Base-by-base conservation (phyloP, 2,113 vertebrate species). In the Picathartes gymnocephalus region DNA sequence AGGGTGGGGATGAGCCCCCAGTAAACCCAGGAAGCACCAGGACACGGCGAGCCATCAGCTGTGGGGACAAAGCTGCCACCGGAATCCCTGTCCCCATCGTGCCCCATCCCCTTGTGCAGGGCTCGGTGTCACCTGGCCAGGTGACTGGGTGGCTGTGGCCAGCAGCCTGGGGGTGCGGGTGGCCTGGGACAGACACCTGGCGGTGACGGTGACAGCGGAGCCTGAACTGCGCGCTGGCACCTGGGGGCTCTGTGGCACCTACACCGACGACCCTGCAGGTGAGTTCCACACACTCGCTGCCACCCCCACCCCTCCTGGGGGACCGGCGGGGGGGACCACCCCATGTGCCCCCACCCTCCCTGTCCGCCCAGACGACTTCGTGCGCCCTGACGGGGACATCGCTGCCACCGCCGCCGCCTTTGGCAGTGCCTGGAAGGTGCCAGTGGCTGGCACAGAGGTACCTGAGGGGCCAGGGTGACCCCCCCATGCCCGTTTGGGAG, bases 61-160 rank as follows among this genome's bases (percentile, higher is more conserved):
- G 47, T 28, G 60, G 48, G 1, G 11, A 9, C 48, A 44, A 18
- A 42, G 60, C 20, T 11, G 31, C 35, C 48, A 15, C 40, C 1
- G 2, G 37, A 3, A 21, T 25, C 45, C n/a, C 66, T 5, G 7
- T 19, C 8, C 18, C 64, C 24, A 2, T 13, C n/a, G 17, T 3
- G 12, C 50, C 65, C 12, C 27, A 1, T 39, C 31, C 25, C 21
- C 28, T 25, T 5, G 8, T 1, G 1, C 96, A 99, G 99, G 99
- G 37, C 97, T 99, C 81, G 98, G 98, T 24, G 88, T 99, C 48
- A 98, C 98, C 17, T 99, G 99, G 99, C 97, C 98, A 7, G 99
- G 99, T 3, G 99, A 99, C 86, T 99, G 99, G 97, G 96, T 99
- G 90, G 98, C 99, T 13, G 97, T 99, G 95, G 99, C 98, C 4